Evolutionary conservation across 2,113 vertebrate genomes (phyloP).

Genomic region (Actinemys pallida): DNA sequence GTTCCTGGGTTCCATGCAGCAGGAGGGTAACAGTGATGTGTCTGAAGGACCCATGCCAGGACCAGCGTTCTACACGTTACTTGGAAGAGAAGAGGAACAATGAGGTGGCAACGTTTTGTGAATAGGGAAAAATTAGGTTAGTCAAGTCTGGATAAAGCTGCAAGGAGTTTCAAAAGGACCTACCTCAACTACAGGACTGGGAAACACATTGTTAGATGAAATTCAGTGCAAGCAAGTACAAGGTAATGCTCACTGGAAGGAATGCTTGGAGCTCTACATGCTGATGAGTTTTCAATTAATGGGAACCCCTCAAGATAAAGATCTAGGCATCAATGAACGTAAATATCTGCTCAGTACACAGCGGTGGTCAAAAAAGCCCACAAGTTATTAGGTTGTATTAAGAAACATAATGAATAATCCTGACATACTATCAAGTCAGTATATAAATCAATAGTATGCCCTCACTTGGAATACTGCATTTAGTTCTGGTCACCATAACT

Average conservation of each 20-base stretch:
- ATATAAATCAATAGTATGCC: neutral
- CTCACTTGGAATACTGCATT: fast-evolving
- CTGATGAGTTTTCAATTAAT: constrained; percentile 37
- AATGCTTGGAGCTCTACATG: fast-evolving
- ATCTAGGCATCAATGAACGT: neutral
- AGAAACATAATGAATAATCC: neutral
- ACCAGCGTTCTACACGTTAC: neutral
- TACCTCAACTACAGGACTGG: neutral
- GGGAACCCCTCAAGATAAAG: neutral
- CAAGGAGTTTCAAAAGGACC: constrained; percentile 13
- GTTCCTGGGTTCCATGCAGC: neutral
- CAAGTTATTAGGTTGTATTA: neutral
- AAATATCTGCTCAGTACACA: neutral
- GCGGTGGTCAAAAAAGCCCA: neutral
- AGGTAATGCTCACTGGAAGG: fast-evolving
- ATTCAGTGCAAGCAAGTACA: constrained; percentile 15
- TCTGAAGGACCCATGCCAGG: neutral
- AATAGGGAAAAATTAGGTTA: neutral
- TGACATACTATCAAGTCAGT: neutral
- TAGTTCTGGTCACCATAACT: fast-evolving
- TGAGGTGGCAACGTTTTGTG: neutral
- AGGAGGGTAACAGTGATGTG: fast-evolving
- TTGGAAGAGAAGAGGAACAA: neutral
- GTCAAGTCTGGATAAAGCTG: neutral
- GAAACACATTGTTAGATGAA: fast-evolving